A percentile compares a stretch with the other conserved stretches of the same genome.
phyloP scores from a whole-genome alignment of 2,888 invertebrate species.

The Athrips mouffetella region DNA sequence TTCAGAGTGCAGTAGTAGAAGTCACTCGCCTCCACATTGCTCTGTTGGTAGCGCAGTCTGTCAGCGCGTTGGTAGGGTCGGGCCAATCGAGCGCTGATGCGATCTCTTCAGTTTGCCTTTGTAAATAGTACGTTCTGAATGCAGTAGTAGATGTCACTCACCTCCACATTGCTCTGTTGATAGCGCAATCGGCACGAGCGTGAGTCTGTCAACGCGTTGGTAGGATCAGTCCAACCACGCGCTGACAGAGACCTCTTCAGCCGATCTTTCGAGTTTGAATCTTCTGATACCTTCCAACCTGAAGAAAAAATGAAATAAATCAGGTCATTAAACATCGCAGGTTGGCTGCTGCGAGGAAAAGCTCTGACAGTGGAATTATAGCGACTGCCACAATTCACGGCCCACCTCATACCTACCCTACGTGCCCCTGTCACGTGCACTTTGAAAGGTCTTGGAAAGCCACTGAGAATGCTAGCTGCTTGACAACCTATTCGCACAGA shows the following conservation, averaged over 20 bases:
- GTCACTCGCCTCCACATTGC: constrained; percentile 85
- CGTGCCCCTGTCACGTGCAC: no score
- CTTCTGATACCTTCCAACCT: constrained; percentile 95
- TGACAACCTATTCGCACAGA: no score
- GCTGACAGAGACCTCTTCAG: constrained; percentile 80
- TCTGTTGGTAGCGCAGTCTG: constrained; percentile 92
- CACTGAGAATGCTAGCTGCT: no score
- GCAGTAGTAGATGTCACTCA: constrained; percentile 28
- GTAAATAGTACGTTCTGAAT: constrained; percentile 78
- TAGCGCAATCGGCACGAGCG: constrained; percentile 88
- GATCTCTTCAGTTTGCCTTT: constrained; percentile 81
- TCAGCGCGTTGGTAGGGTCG: constrained; percentile 81
- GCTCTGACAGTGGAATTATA: no score
- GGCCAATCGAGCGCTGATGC: constrained; percentile 76
- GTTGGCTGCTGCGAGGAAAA: no score
- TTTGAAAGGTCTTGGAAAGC: no score
- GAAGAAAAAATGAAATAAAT: not conserved
- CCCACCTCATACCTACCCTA: no score
- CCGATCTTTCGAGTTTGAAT: constrained; percentile 78
- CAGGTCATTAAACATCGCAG: not conserved
- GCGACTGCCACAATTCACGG: no score
- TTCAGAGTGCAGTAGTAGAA: not conserved
- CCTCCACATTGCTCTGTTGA: constrained; percentile 95
- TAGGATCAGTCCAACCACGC: constrained; percentile 81
- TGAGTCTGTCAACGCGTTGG: constrained; percentile 81